Evolutionary conservation across 2,113 vertebrate species (phyloP).

Genomic region (Embiotoca jacksoni): DNA sequence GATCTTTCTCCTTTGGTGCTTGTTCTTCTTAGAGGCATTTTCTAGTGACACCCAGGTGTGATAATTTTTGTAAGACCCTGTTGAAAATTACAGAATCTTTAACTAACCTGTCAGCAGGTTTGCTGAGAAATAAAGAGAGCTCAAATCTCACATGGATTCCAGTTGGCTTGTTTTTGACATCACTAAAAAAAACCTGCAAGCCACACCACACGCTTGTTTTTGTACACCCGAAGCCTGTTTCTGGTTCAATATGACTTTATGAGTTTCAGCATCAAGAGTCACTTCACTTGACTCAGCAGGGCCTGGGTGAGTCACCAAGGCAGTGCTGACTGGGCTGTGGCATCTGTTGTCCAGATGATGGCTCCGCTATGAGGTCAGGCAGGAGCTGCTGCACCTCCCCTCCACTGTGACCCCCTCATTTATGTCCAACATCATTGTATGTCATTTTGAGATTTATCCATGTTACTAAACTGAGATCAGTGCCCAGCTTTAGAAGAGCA

Average conservation of each 20-base stretch:
- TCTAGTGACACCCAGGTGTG: constrained; percentile 3
- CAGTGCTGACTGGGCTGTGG: constrained; percentile 52
- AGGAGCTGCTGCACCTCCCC: background rate
- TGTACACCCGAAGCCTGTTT: background rate
- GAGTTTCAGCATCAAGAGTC: constrained; percentile 45
- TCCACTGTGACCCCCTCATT: constrained; percentile 2
- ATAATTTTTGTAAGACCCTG: constrained; percentile 14
- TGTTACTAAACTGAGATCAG: background rate
- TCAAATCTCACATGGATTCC: background rate
- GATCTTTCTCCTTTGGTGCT: background rate
- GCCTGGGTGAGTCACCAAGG: constrained; percentile 64
- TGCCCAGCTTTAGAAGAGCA: background rate
- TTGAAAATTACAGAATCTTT: constrained; percentile 1
- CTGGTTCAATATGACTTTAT: constrained; percentile 30
- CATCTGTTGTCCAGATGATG: constrained; percentile 52
- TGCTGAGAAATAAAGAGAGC: background rate
- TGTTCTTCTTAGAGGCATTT: background rate
- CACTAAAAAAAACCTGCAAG: constrained; percentile 1
- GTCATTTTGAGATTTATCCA: background rate
- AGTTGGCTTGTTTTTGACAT: background rate
- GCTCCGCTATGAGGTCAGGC: constrained; percentile 15
- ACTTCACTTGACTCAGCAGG: constrained; percentile 63
- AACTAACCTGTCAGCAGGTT: background rate
- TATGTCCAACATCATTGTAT: background rate
- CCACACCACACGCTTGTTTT: constrained; percentile 25